Base-by-base conservation (phyloP, 2,113 vertebrate species). In the Zapornia atra region DNA sequence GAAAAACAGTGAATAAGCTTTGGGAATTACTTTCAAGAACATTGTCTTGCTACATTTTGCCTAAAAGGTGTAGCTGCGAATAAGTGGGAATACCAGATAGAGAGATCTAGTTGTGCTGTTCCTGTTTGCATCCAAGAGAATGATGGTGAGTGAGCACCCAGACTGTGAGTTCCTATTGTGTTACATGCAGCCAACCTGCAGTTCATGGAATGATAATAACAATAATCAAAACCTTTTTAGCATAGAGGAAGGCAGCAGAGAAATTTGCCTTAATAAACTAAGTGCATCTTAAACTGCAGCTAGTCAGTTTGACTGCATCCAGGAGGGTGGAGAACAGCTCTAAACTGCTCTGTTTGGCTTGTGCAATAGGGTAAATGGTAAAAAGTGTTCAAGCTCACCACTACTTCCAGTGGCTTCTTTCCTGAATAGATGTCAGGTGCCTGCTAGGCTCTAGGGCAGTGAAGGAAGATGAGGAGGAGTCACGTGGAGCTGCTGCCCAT, bases 401-500 rank as follows among this genome's bases (percentile, higher is more conserved):
- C 17, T 75, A 1, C 24, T 54, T 7, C 57, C 0, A 3, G 51
- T 40, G 38, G 29, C 33, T 34, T 63, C 66, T 77, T 75, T 29
- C 69, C 20, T 46, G 71, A 34, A 2, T 28, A 12, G 29, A 17
- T 54, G 44, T 40, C 66, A 50, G 26, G 5, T 66, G 42, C 31
- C 34, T 40, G 13, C 33, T 48, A 21, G 78, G 25, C 75, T 86
- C n/a, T 69, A 63, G 7, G 50, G 56, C 70, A 66, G 19, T 1
- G 0, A 40, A 51, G 29, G 19, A 69, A 28, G 59, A 31, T 2
- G 14, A 90, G 10, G 5, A 73, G 26, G 15, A 48, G 22, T 42
- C 4, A 0, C 3, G 4, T 7, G 29, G 54, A 46, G 50, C 64
- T 0, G 0, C 54, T 85, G 33, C 44, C 38, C 0, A 2, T 63